Conservation (phyloP, 2,888 invertebrate genomes). For the Lycocerus yunnanus region DNA sequence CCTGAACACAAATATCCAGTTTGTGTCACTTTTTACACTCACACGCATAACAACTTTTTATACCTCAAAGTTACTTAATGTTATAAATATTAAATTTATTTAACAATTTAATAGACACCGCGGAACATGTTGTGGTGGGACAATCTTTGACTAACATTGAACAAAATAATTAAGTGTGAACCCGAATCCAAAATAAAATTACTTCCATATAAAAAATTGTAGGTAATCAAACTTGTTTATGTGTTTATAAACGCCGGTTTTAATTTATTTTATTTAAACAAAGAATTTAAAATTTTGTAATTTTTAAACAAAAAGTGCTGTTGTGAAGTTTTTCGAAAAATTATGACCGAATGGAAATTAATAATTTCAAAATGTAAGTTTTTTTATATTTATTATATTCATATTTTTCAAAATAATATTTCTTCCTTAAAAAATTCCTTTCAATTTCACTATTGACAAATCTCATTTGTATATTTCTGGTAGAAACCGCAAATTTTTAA, state of each 20-base stretch:
- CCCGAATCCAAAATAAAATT: background rate
- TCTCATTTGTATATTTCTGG: background rate
- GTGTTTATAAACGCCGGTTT: background rate
- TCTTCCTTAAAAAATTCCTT: too few species aligned
- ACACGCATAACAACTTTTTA: background rate
- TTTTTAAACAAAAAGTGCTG: background rate
- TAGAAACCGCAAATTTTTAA: background rate
- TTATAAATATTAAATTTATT: background rate
- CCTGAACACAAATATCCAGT: background rate
- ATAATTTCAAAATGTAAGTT: slow-evolving; percentile 26
- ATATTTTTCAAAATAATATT: background rate
- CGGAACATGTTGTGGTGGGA: background rate
- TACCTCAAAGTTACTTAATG: background rate
- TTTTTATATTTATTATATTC: background rate
- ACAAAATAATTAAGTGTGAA: background rate
- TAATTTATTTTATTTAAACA: background rate
- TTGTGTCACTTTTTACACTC: background rate
- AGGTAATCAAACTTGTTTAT: background rate
- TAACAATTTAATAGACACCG: background rate
- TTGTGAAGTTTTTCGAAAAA: background rate
- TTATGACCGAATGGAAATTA: slow-evolving; percentile 23
- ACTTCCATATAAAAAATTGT: background rate
- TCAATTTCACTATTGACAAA: too few species aligned
- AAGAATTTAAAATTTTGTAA: background rate
- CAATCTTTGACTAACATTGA: background rate